Conservation (phyloP, 2,797 vertebrate species). For the Characodon lateralis region DNA sequence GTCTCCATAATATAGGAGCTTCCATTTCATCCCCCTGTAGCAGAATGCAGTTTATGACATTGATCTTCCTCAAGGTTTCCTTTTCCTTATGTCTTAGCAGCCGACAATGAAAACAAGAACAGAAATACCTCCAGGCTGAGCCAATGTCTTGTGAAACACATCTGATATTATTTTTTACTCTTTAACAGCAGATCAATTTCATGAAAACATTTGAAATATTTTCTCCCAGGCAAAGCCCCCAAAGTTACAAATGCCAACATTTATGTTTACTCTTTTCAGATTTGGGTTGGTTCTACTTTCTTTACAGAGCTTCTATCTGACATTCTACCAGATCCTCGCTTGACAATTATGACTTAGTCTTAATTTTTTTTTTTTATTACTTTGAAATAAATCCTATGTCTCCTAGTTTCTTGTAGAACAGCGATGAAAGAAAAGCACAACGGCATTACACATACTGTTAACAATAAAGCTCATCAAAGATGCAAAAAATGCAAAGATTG, state of each 20-base stretch:
- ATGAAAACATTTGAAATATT: neutral
- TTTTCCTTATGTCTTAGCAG: neutral
- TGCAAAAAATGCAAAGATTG: too few species aligned
- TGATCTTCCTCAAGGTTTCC: neutral
- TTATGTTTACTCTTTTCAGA: neutral
- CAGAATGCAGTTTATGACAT: neutral
- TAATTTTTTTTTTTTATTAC: neutral
- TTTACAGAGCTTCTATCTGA: too few species aligned
- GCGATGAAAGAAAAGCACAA: neutral
- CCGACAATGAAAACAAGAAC: neutral
- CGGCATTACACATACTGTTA: neutral
- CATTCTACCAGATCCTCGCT: too few species aligned
- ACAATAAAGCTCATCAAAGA: too few species aligned
- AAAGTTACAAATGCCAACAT: neutral
- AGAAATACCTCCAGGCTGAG: slow-evolving; percentile 5
- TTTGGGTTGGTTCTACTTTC: too few species aligned
- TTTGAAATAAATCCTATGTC: too few species aligned
- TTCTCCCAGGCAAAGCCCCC: neutral
- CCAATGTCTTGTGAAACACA: neutral
- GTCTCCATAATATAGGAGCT: neutral
- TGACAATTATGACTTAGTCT: neutral
- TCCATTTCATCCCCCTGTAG: neutral
- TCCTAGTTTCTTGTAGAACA: neutral
- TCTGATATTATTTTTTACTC: neutral
- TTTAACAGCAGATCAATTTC: neutral